Evolutionary conservation across 1,140 invertebrate species (phyloP), one percentile per base, ranked within the genome.

Genomic region (Bombus affinis): DNA sequence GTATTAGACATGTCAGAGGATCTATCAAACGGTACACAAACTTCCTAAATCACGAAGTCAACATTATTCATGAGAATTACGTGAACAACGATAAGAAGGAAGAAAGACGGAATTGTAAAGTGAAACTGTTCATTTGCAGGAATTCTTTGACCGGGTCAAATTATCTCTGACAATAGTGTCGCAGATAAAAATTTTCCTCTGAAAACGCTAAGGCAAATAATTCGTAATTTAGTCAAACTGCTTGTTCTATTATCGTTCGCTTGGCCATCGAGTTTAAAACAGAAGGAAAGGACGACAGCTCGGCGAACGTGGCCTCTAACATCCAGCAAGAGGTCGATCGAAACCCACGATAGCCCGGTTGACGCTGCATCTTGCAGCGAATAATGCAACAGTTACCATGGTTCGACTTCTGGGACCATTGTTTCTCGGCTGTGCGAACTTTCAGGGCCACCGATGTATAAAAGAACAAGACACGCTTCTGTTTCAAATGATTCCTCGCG

Each of bases 261-360:
- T 70, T 44, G 77, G 71, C 71, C 68, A 79, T 80, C 76, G 83
- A 72, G 70, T 44, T 68, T 44, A 57, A 86, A 89, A 86, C 75
- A 28, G 76, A 83, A 75, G 76, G 57, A 78, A 32, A 42, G 47
- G 59, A 59, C 65, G 78, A 85, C 68, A 68, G 71, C 35, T 28
- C 65, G 75, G 32, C 57, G 53, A 83, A 76, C 78, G 75, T 89
- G 80, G 75, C 77, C 88, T 86, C 78, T 83, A 89, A 91, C 88
- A 90, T 85, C 74, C 79, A 84, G 76, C 83, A 28, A 89, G 65
- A 89, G 91, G 81, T 86, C 87, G 91, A 92, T 92, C 88, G 91
- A 37, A 88, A 91, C 87, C 85, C 81, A 89, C 89, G 89, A 92
- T 92, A 92, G 79, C 66, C 79, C 22, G 71, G 83, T 85, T 91